phyloP scores from a whole-genome alignment of 2,888 invertebrate genomes.

The Tetranychus piercei region DNA sequence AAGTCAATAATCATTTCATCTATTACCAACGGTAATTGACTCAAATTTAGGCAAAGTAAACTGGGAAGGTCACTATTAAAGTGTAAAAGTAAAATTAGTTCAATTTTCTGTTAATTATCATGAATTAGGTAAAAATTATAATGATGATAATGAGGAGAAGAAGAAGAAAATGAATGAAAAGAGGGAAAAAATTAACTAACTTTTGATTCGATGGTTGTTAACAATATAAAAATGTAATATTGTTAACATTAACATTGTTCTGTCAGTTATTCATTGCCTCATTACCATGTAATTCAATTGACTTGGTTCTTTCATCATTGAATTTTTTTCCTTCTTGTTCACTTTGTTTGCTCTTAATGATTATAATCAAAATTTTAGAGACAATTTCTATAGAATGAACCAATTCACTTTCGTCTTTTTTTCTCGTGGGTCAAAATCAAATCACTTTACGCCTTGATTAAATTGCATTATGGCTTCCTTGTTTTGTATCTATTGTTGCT shows the following conservation, averaged over 20 bases:
- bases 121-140: not conserved
- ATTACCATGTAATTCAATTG: constrained; percentile 1
- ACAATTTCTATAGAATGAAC: not conserved
- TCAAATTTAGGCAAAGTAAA: not conserved
- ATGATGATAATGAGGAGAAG: too few species aligned
- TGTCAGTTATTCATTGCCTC: not conserved
- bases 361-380: not conserved
- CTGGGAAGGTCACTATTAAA: not conserved
- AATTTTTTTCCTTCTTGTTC: not conserved
- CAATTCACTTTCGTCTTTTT: not conserved
- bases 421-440: not conserved
- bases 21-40: not conserved
- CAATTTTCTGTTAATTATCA: not conserved
- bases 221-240: not conserved
- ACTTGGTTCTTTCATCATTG: not conserved
- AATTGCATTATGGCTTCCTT: not conserved
- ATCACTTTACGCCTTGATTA: not conserved
- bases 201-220: not conserved
- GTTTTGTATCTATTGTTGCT: not conserved
- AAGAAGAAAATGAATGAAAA: not conserved
- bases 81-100: not conserved
- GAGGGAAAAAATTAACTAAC: not conserved
- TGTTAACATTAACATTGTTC: not conserved
- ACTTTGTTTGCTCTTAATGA: not conserved
- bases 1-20: not conserved